Base-by-base conservation (phyloP, 1,140 invertebrate species). In the Listronotus bonariensis region DNA sequence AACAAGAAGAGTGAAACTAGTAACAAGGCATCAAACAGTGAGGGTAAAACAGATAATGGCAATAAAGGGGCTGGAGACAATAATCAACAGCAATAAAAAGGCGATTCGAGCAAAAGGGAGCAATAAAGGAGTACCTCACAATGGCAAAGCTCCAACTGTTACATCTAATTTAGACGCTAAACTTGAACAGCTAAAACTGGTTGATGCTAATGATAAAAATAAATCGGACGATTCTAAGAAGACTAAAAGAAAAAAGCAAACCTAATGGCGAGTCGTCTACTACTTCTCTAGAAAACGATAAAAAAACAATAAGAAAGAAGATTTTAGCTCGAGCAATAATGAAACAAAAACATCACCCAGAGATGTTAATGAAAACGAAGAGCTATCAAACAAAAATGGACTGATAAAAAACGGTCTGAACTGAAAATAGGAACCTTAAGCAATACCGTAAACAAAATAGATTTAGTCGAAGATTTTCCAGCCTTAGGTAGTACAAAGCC, bases 381-480 rank as follows among this genome's bases (percentile, higher is more conserved):
- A 58, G n/a, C 15, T 8, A 36, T 14, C 17, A 46, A 55, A 34
- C 11, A 70, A 70, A 46, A 74, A 72, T 55, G 72, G 67, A 15
- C 58, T 74, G 9, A 78, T 80, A 57, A 80, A 81, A 87, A 84
- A 68, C 77, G 81, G 10, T 84, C 83, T 0, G 84, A 85, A 69
- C 67, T 85, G 15, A 83, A 84, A 63, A 84, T 85, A 54, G 80
- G 82, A 18, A 80, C 69, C 20, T 73, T 85, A 59, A 79, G 78
- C 18, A 69, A 74, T 20, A 68, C 74, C 3, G 77, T 8, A 43
- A 48, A 46, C 26, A 54, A 34, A 20, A 31, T 14, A 12, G 14
- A 17, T 36, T 40, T 36, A 8, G 41, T 32, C 6, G 77, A 80
- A 11, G 78, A 82, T 42, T 82, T 83, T 57, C 80, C 82, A 8